These are phyloP conservation scores for Rotaria magnacalcarata DNA, from an alignment of 2,888 invertebrate species.

Conservation along the genomic window DNA sequence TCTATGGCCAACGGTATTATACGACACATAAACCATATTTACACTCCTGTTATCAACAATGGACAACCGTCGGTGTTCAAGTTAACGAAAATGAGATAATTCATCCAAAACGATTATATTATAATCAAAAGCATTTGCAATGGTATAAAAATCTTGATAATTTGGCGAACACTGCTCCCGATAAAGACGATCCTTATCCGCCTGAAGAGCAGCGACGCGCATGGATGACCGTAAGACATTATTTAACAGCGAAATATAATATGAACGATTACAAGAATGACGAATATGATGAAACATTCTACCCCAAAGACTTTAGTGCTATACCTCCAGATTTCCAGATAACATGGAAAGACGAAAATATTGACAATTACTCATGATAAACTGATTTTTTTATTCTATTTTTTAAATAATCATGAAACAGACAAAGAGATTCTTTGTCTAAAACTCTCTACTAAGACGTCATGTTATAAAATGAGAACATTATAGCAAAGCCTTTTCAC, in stretches of 20 bases:
- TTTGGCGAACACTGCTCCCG: neutral
- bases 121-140: neutral
- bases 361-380: neutral
- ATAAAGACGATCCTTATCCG: neutral
- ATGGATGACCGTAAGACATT: conserved; percentile 2
- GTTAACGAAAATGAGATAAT: neutral
- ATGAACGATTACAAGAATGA: neutral
- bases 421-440: too few relatives aligned
- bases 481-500: too few relatives aligned
- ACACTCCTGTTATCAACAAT: neutral
- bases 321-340: neutral
- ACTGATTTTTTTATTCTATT: too few relatives aligned
- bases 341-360: conserved; percentile 8
- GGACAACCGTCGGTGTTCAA: neutral
- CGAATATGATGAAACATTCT: neutral
- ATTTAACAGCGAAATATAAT: neutral
- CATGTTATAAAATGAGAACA: too few relatives aligned
- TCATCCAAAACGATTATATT: neutral
- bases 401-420: too few relatives aligned
- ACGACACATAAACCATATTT: neutral
- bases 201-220: neutral
- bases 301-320: neutral
- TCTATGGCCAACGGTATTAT: neutral
- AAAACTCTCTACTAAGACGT: too few relatives aligned
- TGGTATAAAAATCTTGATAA: neutral